Evolutionary conservation across 1,140 invertebrate genomes (phyloP).

Genomic region (Drosophila watanabei): DNA sequence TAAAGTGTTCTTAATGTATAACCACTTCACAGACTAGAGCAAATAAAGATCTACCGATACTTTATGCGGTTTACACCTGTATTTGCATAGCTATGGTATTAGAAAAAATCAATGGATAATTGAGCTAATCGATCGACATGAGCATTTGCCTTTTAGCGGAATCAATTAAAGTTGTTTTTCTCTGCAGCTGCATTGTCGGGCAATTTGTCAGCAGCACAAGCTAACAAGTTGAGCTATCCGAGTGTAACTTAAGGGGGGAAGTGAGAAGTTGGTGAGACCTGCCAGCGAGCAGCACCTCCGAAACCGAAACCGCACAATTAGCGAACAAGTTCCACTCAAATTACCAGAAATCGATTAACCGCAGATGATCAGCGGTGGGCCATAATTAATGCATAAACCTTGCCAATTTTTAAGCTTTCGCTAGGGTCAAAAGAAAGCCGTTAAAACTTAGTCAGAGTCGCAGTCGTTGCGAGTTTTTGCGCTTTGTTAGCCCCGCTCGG

Average conservation of each 20-base stretch:
- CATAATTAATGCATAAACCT: constrained; percentile 33
- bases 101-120: constrained; percentile 42
- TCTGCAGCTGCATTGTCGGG: constrained; percentile 11
- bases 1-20: background rate
- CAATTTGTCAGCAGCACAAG: constrained; percentile 58
- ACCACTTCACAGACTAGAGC: too few relatives aligned
- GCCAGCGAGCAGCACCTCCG: constrained; percentile 9
- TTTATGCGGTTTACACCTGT: background rate
- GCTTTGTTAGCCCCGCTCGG: constrained; percentile 62
- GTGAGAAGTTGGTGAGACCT: constrained; percentile 22
- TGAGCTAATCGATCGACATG: constrained; percentile 31
- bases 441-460: constrained; percentile 40
- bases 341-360: constrained; percentile 50
- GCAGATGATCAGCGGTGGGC: constrained; percentile 29
- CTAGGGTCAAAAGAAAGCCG: constrained; percentile 49
- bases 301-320: constrained; percentile 54
- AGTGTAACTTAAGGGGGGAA: background rate
- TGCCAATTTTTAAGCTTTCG: constrained; percentile 50
- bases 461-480: constrained; percentile 5
- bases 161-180: constrained; percentile 57
- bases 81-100: constrained; percentile 40
- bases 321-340: constrained; percentile 33
- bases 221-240: constrained; percentile 20
- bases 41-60: background rate
- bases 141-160: constrained; percentile 32